phyloP scores from a whole-genome alignment of 2,888 invertebrate genomes.

The Leptopilina drosophilae region DNA sequence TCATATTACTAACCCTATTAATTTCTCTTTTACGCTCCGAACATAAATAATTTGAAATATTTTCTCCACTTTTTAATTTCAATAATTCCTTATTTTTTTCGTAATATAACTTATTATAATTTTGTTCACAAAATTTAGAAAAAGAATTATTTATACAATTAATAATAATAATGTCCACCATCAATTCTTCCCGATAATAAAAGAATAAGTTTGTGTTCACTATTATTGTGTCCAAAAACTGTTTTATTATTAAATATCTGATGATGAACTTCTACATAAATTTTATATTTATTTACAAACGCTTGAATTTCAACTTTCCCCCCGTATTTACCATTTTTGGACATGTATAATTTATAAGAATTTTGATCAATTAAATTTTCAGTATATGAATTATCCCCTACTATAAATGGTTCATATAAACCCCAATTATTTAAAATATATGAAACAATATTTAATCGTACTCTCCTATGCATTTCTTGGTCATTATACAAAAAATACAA shows the following conservation, averaged over 20 bases:
- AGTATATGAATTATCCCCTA: neutral
- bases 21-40: neutral
- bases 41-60: neutral
- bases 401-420: neutral
- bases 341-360: neutral
- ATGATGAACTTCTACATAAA: neutral
- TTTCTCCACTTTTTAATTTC: neutral
- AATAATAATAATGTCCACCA: neutral
- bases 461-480: neutral
- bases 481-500: neutral
- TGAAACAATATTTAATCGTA: neutral
- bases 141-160: neutral
- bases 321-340: neutral
- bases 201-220: neutral
- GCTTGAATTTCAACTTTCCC: neutral
- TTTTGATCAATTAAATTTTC: neutral
- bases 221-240: neutral
- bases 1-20: neutral
- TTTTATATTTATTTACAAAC: neutral
- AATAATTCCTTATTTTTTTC: neutral
- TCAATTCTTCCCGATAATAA: neutral
- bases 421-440: neutral
- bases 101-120: conserved; percentile 1
- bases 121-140: neutral
- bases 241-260: neutral